phyloP scores from a whole-genome alignment of 35 echinoderm and acorn worm genomes.

The Antedon bifida region DNA sequence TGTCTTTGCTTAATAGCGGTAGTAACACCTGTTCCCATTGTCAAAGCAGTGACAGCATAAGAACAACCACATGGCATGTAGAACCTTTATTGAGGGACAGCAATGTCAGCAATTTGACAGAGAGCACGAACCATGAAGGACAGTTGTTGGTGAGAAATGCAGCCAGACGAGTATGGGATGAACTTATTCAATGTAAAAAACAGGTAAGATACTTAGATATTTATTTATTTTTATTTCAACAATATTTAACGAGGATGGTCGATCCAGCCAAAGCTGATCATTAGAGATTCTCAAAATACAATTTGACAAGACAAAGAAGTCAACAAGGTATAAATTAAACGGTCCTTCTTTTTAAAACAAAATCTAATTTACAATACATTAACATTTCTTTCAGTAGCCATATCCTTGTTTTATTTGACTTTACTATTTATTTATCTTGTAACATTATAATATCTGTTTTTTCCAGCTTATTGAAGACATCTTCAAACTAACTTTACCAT shows the following conservation, averaged over 20 bases:
- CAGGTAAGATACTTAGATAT: constrained; percentile 25
- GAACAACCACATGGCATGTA: constrained; percentile 88
- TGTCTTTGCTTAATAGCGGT: constrained; percentile 14
- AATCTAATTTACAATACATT: too few species aligned
- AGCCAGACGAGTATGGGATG: constrained; percentile 76
- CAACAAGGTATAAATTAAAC: too few species aligned
- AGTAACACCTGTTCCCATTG: constrained; percentile 41
- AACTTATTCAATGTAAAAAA: constrained; percentile 72
- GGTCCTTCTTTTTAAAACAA: too few species aligned
- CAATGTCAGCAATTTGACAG: constrained; percentile 16
- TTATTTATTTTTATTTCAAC: neutral
- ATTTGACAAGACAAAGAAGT: too few species aligned
- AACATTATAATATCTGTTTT: neutral
- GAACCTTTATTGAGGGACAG: constrained; percentile 36
- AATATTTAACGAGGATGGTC: too few species aligned
- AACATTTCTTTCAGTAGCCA: too few species aligned
- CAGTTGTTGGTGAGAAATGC: constrained; percentile 79
- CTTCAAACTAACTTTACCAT: constrained; percentile 94
- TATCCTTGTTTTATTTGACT: too few species aligned
- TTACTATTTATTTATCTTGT: neutral
- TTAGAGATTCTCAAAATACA: neutral
- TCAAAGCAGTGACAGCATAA: constrained; percentile 41
- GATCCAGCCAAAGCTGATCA: neutral
- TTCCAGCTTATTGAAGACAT: constrained; percentile 84
- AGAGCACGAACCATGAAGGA: constrained; percentile 38